These are phyloP conservation scores for Elymnias hypermnestra DNA, from an alignment of 1,140 invertebrate species.

Conservation along the genomic window DNA sequence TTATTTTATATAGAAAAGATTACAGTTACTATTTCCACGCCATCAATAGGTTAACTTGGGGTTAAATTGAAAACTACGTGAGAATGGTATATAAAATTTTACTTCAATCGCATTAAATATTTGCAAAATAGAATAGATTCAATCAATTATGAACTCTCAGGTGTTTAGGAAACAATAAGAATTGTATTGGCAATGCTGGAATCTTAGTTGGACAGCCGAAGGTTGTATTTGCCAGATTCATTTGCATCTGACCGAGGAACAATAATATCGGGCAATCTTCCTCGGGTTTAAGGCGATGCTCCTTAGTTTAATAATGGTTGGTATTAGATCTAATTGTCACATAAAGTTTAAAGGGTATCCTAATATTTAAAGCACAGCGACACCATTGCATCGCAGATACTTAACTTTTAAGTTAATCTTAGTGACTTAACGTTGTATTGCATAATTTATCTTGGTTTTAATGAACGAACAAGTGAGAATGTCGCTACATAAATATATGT, in stretches of 20 bases:
- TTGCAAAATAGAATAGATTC: background rate
- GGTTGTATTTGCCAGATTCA: slow-evolving; percentile 32
- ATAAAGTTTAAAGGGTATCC: too few species aligned
- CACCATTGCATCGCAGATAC: too few species aligned
- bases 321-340: background rate
- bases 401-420: too few species aligned
- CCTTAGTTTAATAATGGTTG: slow-evolving; percentile 9
- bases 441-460: too few species aligned
- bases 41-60: slow-evolving; percentile 39
- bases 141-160: background rate
- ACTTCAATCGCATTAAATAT: slow-evolving; percentile 37
- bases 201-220: background rate
- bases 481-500: too few species aligned
- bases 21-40: slow-evolving; percentile 34
- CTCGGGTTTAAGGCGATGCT: slow-evolving; percentile 11
- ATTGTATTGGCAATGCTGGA: background rate
- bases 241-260: slow-evolving; percentile 49
- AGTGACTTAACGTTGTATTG: too few species aligned
- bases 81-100: slow-evolving; percentile 33
- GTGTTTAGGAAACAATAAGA: background rate
- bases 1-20: slow-evolving; percentile 22
- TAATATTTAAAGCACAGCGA: too few species aligned
- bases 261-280: slow-evolving; percentile 52
- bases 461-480: too few species aligned
- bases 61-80: slow-evolving; percentile 44